Conservation (phyloP, 2,888 invertebrate genomes). For the Branchinecta sandiegonensis region DNA sequence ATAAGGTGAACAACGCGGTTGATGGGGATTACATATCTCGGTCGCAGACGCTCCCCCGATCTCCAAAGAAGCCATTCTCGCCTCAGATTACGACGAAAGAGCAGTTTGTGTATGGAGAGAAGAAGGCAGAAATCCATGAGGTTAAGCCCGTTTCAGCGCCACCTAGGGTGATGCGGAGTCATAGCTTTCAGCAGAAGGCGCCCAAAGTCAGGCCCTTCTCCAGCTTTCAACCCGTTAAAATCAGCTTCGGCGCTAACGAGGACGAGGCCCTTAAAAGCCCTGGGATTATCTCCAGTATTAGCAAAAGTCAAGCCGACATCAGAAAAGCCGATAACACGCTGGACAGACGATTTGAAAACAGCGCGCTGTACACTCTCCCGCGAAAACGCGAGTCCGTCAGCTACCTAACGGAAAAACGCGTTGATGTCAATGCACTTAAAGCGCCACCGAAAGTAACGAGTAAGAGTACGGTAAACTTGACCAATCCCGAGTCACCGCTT, state of each 20-base stretch:
- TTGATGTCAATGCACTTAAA: slow-evolving; percentile 6
- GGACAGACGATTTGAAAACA: slow-evolving; percentile 13
- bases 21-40: background rate
- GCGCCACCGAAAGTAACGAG: background rate
- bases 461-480: background rate
- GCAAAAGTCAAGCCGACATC: slow-evolving; percentile 63
- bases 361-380: slow-evolving; percentile 22
- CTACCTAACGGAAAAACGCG: background rate
- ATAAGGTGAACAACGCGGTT: slow-evolving; percentile 5
- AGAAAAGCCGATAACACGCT: slow-evolving; percentile 33
- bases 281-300: slow-evolving; percentile 68
- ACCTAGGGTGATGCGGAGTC: slow-evolving; percentile 17
- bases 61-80: slow-evolving; percentile 32
- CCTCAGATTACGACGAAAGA: background rate
- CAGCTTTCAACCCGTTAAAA: slow-evolving; percentile 25
- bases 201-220: slow-evolving; percentile 19
- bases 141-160: background rate
- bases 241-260: slow-evolving; percentile 35
- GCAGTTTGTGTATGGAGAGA: background rate
- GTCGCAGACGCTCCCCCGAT: slow-evolving; percentile 55
- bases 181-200: slow-evolving; percentile 22
- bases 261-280: slow-evolving; percentile 65
- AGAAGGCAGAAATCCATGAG: background rate
- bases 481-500: background rate
- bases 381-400: slow-evolving; percentile 14